These are phyloP conservation scores for Palythoa grandis DNA, from an alignment of 92 coral and sea anemone genomes.

Conservation along the genomic window DNA sequence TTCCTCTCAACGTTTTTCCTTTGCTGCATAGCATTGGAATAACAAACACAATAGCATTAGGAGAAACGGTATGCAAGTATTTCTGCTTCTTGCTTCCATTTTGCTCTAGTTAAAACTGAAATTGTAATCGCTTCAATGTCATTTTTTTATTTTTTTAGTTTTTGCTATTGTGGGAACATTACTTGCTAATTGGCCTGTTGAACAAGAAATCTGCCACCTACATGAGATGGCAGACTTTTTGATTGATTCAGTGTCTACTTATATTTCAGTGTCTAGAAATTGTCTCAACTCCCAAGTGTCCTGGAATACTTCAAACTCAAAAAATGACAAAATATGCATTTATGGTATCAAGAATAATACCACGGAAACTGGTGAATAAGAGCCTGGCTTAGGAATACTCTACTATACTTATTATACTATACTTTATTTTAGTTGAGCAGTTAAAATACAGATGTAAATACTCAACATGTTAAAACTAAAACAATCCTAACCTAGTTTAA, in stretches of 20 bases:
- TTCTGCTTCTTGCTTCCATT: not conserved
- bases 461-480: too few relatives aligned
- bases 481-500: too few relatives aligned
- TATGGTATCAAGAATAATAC: not conserved
- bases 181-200: not conserved
- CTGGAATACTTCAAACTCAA: slow-evolving; percentile 15
- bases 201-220: not conserved
- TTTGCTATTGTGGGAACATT: not conserved
- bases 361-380: not conserved
- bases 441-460: too few relatives aligned
- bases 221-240: too few relatives aligned
- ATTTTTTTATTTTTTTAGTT: not conserved
- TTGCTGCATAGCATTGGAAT: not conserved
- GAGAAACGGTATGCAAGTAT: not conserved
- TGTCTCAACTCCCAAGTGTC: not conserved
- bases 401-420: too few relatives aligned
- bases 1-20: not conserved
- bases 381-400: not conserved
- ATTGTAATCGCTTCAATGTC: not conserved
- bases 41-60: not conserved
- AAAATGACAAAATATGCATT: not conserved
- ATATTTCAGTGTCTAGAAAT: too few relatives aligned
- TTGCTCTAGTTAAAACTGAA: not conserved
- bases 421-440: too few relatives aligned
- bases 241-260: too few relatives aligned